These are phyloP conservation scores for Cosmorhoe ocellata DNA, from an alignment of 2,888 invertebrate species.

Conservation along the genomic window DNA sequence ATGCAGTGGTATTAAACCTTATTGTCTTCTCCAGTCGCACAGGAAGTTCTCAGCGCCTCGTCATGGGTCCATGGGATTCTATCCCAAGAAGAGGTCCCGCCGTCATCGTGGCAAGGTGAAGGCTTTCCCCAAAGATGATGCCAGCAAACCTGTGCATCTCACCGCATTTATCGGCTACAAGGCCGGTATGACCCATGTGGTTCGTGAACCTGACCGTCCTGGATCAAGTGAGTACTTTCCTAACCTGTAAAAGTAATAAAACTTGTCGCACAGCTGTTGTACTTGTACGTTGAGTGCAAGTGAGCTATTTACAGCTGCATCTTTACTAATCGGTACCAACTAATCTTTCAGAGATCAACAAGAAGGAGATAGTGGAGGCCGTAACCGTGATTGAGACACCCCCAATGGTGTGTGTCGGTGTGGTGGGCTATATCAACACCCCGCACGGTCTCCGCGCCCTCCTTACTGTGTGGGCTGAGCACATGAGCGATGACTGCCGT, in stretches of 20 bases:
- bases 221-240: conserved; percentile 97
- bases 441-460: conserved; percentile 97
- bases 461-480: conserved; percentile 99
- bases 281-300: too few species aligned
- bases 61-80: conserved; percentile 99
- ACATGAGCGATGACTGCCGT: conserved; percentile 98
- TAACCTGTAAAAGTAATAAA: too few species aligned
- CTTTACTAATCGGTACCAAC: too few species aligned
- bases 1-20: too few species aligned
- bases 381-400: conserved; percentile 99
- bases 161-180: conserved; percentile 99
- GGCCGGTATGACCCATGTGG: conserved; percentile 99
- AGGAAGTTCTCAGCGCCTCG: conserved; percentile 99
- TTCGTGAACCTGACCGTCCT: conserved; percentile 98
- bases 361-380: conserved; percentile 99
- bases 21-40: conserved; percentile 90
- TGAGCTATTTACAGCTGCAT: too few species aligned
- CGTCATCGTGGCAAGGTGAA: conserved; percentile 99
- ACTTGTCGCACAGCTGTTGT: too few species aligned
- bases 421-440: conserved; percentile 99
- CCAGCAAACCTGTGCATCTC: conserved; percentile 97
- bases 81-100: conserved; percentile 98
- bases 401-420: conserved; percentile 98
- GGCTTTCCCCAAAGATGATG: conserved; percentile 99
- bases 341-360: conserved; percentile 94